Conservation (phyloP, 2,113 vertebrate genomes). For the Megaleporinus macrocephalus region DNA sequence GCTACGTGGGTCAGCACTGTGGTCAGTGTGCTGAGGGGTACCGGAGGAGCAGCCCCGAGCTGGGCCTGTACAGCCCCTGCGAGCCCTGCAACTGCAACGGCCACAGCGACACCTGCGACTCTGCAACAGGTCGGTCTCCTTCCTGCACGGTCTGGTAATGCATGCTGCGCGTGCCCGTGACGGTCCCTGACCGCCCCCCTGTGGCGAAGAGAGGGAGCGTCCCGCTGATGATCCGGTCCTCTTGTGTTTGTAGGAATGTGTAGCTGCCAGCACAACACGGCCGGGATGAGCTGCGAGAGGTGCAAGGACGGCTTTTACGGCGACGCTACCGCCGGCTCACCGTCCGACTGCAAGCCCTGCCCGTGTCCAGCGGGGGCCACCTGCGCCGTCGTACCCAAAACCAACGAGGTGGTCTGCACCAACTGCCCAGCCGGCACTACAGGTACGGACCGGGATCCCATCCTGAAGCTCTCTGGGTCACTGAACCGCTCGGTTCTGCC, state of each 20-base stretch:
- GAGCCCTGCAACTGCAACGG: slow-evolving; percentile 89
- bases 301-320: slow-evolving; percentile 92
- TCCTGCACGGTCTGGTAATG: too few relatives aligned
- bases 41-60: slow-evolving; percentile 79
- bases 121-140: slow-evolving; percentile 80
- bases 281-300: slow-evolving; percentile 89
- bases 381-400: slow-evolving; percentile 88
- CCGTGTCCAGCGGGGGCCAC: slow-evolving; percentile 88
- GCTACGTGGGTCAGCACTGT: slow-evolving; percentile 93
- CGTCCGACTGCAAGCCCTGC: slow-evolving; percentile 85
- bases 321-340: slow-evolving; percentile 82
- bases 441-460: slow-evolving; percentile 79
- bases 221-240: not conserved
- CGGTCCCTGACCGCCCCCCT: slow-evolving; percentile 27
- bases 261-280: slow-evolving; percentile 88
- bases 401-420: slow-evolving; percentile 93
- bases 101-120: slow-evolving; percentile 89
- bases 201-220: slow-evolving; percentile 28
- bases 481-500: too few relatives aligned
- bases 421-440: slow-evolving; percentile 92
- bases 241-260: slow-evolving; percentile 80
- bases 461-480: too few relatives aligned
- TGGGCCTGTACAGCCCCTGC: slow-evolving; percentile 87
- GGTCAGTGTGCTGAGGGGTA: slow-evolving; percentile 88
- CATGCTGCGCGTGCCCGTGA: too few relatives aligned